Percentiles rank a stretch among this genome's conserved stretches.
Conservation (phyloP, 2,797 vertebrate genomes). For the Anolis apletophallus region DNA sequence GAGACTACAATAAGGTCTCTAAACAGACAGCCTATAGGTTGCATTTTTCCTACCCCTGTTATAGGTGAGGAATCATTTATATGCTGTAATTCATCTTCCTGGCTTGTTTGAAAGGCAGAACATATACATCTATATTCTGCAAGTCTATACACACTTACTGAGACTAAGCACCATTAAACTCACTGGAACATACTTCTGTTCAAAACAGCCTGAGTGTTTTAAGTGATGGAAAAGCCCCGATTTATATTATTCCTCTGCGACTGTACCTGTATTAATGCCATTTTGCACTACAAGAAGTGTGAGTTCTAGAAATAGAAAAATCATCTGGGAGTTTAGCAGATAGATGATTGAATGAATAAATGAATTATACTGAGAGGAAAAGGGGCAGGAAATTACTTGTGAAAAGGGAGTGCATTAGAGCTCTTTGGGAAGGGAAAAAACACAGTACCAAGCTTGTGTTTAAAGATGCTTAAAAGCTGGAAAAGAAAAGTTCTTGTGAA, state of each 20-base stretch:
- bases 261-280: conserved; percentile 44
- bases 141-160: neutral
- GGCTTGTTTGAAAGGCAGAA: neutral
- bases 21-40: neutral
- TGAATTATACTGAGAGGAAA: conserved; percentile 46
- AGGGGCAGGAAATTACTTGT: conserved; percentile 71
- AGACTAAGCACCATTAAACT: neutral
- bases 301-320: conserved; percentile 43
- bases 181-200: conserved; percentile 50
- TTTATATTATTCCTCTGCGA: conserved; percentile 41
- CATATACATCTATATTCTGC: neutral
- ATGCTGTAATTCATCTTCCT: neutral
- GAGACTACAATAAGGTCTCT: neutral
- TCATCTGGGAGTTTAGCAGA: conserved; percentile 52
- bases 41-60: no score
- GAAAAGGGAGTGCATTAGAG: conserved; percentile 61
- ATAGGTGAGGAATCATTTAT: neutral
- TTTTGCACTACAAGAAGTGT: conserved; percentile 52
- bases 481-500: conserved; percentile 70
- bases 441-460: conserved; percentile 68
- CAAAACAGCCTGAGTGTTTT: neutral
- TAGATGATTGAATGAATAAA: conserved; percentile 23
- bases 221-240: conserved; percentile 24
- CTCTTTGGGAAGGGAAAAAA: conserved; percentile 57
- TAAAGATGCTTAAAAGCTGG: conserved; percentile 67